Evolutionary conservation across 1,140 invertebrate genomes (phyloP), one percentile per base, ranked within the genome.

Genomic region (Hyles vespertilio): DNA sequence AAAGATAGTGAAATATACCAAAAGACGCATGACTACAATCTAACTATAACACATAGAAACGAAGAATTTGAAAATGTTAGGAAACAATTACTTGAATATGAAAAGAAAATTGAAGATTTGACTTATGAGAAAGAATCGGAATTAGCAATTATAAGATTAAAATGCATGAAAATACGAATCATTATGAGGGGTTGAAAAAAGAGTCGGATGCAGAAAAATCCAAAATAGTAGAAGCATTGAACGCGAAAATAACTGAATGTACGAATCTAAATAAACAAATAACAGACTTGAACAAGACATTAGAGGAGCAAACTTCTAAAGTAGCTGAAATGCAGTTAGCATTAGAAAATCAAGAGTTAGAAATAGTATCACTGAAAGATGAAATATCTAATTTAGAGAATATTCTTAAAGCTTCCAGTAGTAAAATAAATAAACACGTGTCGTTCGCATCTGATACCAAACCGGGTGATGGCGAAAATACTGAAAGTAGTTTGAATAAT

Each of bases 341-440:
- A 0, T 79, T 95, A 34, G 91, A 92, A 65, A 90, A 87, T 12
- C 94, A 93, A 73, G 94, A 94, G 63, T 72, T 92, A 50, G 93
- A 94, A 73, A 92, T 94, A 52, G 92, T 92, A 2, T 91, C 91
- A 1, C 70, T 95, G 5, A 93, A 93, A 65, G 90, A 92, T 62
- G 91, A 94, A 70, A 77, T 89, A 57, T 56, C 63, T 8, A 78
- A 64, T 67, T 73, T 87, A 51, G 72, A 77, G 36, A 66, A 76
- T 33, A 48, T 72, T 34, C 70, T 95, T 55, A 90, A 89, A 50
- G 89, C 91, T 6, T 92, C 92, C 10, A 89, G 79, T 33, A 90
- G 86, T 54, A 92, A 92, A 68, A 91, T 92, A 43, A 91, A 93
- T 57, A 89, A 89, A 68, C 81, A 88, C 62, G 77, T 89, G 12